These are phyloP conservation scores for Polypterus senegalus DNA, from an alignment of 2,113 vertebrate genomes.

Conservation along the genomic window DNA sequence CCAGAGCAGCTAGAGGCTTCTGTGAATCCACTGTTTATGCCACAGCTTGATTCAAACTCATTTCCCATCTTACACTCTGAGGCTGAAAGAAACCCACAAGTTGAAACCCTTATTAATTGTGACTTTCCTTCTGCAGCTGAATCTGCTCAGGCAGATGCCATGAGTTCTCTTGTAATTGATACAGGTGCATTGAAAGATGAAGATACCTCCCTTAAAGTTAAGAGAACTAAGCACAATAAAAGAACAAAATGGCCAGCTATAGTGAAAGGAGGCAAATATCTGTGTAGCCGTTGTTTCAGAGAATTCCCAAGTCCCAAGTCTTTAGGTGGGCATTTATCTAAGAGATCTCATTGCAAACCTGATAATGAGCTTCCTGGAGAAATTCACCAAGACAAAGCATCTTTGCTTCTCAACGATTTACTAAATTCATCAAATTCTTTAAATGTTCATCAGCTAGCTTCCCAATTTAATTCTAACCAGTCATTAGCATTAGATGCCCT, in stretches of 20 bases:
- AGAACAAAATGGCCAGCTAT: constrained; percentile 90
- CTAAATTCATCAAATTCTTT: constrained; percentile 70
- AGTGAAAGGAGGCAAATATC: constrained; percentile 79
- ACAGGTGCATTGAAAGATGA: constrained; percentile 28
- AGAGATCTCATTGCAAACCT: constrained; percentile 75
- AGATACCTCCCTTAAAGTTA: constrained; percentile 51
- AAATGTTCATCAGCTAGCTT: constrained; percentile 39
- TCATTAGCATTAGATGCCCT: constrained; percentile 49
- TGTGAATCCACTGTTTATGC: constrained; percentile 46
- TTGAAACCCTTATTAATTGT: constrained; percentile 40
- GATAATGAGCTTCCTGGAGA: constrained; percentile 66
- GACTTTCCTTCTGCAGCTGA: constrained; percentile 38
- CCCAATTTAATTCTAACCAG: constrained; percentile 58
- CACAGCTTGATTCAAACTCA: constrained; percentile 50
- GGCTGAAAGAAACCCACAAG: constrained; percentile 49
- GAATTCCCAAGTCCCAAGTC: constrained; percentile 82
- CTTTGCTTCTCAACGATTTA: constrained; percentile 71
- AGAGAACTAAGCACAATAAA: constrained; percentile 59
- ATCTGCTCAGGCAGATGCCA: constrained; percentile 11
- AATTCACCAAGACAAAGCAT: constrained; percentile 53
- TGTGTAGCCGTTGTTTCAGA: constrained; percentile 83
- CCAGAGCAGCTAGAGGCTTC: constrained; percentile 46
- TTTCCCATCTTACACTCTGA: constrained; percentile 37
- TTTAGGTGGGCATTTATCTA: constrained; percentile 88
- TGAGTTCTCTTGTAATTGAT: constrained; percentile 12